phyloP scores from a whole-genome alignment of 2,113 vertebrate species.

The Pelecanoides urinatrix region DNA sequence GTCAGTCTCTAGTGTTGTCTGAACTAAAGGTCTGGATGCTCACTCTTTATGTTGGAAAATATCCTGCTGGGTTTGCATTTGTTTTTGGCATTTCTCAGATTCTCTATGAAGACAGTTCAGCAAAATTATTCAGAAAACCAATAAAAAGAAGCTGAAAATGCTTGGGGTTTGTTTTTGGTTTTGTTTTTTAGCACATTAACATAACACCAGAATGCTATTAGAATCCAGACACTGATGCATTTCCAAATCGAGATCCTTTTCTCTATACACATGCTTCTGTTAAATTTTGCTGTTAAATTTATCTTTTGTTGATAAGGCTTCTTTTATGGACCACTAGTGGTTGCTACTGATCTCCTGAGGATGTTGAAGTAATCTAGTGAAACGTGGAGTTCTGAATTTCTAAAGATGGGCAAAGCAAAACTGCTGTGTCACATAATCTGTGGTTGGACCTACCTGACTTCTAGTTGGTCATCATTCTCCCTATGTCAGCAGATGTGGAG shows the following conservation, averaged over 20 bases:
- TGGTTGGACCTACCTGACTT: neutral
- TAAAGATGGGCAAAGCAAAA: neutral
- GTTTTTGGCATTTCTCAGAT: neutral
- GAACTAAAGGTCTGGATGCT: neutral
- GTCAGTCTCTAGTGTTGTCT: neutral
- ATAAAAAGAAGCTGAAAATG: neutral
- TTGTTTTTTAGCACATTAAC: neutral
- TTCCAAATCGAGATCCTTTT: neutral
- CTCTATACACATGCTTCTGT: neutral
- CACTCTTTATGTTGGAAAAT: neutral
- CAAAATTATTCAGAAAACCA: neutral
- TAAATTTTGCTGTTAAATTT: neutral
- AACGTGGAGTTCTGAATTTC: neutral
- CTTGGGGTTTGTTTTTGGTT: neutral
- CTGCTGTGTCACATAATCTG: neutral
- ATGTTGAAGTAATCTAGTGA: neutral
- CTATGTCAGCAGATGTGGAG: neutral
- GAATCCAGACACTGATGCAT: neutral
- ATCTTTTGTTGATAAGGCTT: neutral
- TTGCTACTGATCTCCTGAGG: neutral
- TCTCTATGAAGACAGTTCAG: constrained; percentile 21
- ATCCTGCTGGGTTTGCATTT: neutral
- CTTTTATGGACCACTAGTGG: neutral
- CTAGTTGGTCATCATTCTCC: neutral
- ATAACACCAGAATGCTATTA: neutral